These are phyloP conservation scores for Sphaerodactylus townsendi DNA, from an alignment of 2,113 vertebrate species.

Conservation along the genomic window DNA sequence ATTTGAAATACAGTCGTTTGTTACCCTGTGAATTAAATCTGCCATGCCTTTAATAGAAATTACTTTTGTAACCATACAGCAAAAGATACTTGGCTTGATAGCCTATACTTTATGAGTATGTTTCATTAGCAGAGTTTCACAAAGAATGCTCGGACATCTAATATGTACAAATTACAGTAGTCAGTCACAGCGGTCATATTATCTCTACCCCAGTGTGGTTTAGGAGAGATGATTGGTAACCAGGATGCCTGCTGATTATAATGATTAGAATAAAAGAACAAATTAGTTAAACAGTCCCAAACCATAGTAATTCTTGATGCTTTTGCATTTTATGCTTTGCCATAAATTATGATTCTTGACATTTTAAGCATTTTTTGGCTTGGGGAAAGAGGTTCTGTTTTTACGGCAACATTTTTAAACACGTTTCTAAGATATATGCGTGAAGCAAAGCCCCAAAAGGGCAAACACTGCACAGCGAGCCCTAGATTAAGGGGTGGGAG, in stretches of 20 bases:
- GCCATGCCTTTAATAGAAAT: constrained; percentile 4
- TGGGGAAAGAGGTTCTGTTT: constrained; percentile 24
- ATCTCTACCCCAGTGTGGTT: constrained; percentile 55
- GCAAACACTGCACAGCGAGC: not conserved
- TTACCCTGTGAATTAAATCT: constrained; percentile 46
- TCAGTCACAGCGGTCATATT: constrained; percentile 49
- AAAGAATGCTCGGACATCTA: constrained; percentile 57
- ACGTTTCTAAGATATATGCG: constrained; percentile 24
- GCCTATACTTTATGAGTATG: constrained; percentile 37
- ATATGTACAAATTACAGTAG: constrained; percentile 61
- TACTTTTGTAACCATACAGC: constrained; percentile 34
- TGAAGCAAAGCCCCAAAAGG: not conserved
- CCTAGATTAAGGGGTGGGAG: not conserved
- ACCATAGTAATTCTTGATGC: constrained; percentile 40
- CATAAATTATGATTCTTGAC: constrained; percentile 25
- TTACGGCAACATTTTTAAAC: constrained; percentile 19
- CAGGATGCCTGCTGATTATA: constrained; percentile 62
- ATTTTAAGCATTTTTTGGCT: constrained; percentile 26
- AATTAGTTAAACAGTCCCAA: constrained; percentile 56
- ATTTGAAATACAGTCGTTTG: constrained; percentile 37
- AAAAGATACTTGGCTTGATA: constrained; percentile 34
- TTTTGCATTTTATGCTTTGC: constrained; percentile 33
- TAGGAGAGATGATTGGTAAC: constrained; percentile 62
- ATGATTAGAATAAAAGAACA: constrained; percentile 66
- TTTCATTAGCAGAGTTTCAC: constrained; percentile 57